phyloP scores from a whole-genome alignment of 1,140 invertebrate species.

The Sweltsa coloradensis region DNA sequence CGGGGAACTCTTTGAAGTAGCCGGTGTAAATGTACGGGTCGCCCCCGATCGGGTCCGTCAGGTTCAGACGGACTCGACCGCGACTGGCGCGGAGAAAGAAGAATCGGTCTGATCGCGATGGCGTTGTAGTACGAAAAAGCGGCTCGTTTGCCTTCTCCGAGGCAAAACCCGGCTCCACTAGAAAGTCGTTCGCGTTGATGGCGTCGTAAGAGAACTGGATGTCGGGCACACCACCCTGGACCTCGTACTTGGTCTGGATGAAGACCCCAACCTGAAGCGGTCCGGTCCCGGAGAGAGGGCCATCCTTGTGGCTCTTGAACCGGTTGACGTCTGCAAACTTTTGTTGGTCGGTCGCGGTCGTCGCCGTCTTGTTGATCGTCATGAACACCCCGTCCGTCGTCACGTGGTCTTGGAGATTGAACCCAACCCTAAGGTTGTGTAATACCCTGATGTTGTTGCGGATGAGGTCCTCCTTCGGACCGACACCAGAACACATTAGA shows the following conservation, averaged over 20 bases:
- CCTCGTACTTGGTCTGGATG: slow-evolving; percentile 33
- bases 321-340: slow-evolving; percentile 35
- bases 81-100: slow-evolving; percentile 40
- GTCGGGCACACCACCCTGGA: slow-evolving; percentile 35
- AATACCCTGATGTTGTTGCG: slow-evolving; percentile 7
- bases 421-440: slow-evolving; percentile 29
- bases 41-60: slow-evolving; percentile 14
- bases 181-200: no score
- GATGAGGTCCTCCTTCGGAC: slow-evolving; percentile 26
- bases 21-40: slow-evolving; percentile 84
- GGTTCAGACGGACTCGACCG: slow-evolving; percentile 24
- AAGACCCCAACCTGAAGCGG: slow-evolving; percentile 34
- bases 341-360: slow-evolving; percentile 29
- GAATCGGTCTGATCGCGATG: slow-evolving; percentile 28
- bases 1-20: slow-evolving; percentile 71
- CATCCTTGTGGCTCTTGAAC: slow-evolving; percentile 29
- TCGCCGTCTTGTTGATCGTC: slow-evolving; percentile 35
- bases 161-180: no score
- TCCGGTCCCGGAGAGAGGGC: slow-evolving; percentile 36
- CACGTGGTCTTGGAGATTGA: slow-evolving; percentile 44
- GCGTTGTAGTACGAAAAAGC: slow-evolving; percentile 30
- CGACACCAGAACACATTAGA: slow-evolving; percentile 33
- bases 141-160: no score
- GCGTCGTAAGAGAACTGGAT: slow-evolving; percentile 51
- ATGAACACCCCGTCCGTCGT: slow-evolving; percentile 42